A percentile compares a stretch with the other conserved stretches of the same genome.
Conservation (phyloP, 1,140 invertebrate genomes). For the Cotesia glomerata region DNA sequence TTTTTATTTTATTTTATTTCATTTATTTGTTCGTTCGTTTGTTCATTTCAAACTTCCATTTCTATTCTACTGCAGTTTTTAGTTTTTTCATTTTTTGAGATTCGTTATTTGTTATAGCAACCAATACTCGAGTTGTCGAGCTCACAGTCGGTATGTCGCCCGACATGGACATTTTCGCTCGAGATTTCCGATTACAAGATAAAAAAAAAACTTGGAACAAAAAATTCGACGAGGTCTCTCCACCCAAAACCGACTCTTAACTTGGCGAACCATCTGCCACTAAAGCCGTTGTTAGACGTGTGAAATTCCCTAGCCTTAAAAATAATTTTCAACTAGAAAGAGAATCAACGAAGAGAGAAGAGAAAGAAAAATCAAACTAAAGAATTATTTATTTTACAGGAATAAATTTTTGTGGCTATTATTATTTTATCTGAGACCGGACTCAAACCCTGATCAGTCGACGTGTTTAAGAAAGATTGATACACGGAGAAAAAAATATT, state of each 20-base stretch:
- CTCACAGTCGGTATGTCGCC: not conserved
- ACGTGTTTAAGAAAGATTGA: too few species aligned
- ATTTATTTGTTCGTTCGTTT: not conserved
- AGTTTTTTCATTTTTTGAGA: not conserved
- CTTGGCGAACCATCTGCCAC: not conserved
- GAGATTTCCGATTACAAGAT: constrained; percentile 3
- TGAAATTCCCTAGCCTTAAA: not conserved
- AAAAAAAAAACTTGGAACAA: constrained; percentile 4
- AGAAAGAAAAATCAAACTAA: not conserved
- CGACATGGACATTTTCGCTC: not conserved
- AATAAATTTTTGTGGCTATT: too few species aligned
- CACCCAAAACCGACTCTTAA: not conserved
- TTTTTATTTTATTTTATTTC: not conserved
- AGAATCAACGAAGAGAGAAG: too few species aligned
- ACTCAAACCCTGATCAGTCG: too few species aligned
- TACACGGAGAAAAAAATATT: too few species aligned
- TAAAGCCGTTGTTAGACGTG: not conserved
- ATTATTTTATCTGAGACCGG: too few species aligned
- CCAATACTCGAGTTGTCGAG: not conserved
- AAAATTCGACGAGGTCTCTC: constrained; percentile 6
- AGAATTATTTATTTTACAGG: not conserved
- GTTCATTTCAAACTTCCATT: too few species aligned
- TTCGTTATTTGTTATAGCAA: not conserved
- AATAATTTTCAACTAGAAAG: not conserved
- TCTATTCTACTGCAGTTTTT: too few species aligned